phyloP scores from a whole-genome alignment of 2,888 invertebrate genomes.

The Piscicola geometra region DNA sequence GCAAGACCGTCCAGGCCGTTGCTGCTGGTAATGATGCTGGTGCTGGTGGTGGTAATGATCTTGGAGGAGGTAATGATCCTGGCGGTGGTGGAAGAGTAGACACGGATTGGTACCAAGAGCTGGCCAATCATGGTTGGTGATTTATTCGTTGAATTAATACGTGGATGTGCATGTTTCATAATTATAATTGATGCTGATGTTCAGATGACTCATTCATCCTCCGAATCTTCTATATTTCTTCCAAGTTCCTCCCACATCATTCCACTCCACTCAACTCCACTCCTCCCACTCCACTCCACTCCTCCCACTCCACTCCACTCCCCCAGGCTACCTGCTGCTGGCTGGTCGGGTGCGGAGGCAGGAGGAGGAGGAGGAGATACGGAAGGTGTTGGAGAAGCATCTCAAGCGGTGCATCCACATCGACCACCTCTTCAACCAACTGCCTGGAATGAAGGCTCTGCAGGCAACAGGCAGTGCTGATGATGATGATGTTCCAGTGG shows the following conservation, averaged over 20 bases:
- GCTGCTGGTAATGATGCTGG: conserved; percentile 46
- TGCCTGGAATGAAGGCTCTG: neutral
- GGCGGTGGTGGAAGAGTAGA: conserved; percentile 55
- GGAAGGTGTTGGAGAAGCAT: conserved; percentile 64
- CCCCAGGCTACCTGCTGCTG: conserved; percentile 74
- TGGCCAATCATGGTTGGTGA: conserved; percentile 67
- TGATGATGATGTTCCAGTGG: neutral
- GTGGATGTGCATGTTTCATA: neutral
- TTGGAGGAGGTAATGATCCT: neutral
- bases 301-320: too few species aligned
- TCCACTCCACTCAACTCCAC: too few species aligned
- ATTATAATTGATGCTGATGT: too few species aligned
- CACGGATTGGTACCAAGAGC: conserved; percentile 93
- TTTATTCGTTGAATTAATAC: neutral
- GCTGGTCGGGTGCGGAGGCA: conserved; percentile 82
- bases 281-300: too few species aligned
- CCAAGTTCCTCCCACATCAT: too few species aligned
- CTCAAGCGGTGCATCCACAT: conserved; percentile 72
- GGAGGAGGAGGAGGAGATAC: conserved; percentile 77
- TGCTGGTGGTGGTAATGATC: too few species aligned
- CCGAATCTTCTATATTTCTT: too few species aligned
- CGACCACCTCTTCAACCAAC: conserved; percentile 53
- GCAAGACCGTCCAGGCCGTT: conserved; percentile 55
- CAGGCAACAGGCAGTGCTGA: neutral
- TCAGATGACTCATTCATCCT: too few species aligned